Evolutionary conservation across 2,113 vertebrate species (phyloP).

Genomic region (Artemisiospiza belli): DNA sequence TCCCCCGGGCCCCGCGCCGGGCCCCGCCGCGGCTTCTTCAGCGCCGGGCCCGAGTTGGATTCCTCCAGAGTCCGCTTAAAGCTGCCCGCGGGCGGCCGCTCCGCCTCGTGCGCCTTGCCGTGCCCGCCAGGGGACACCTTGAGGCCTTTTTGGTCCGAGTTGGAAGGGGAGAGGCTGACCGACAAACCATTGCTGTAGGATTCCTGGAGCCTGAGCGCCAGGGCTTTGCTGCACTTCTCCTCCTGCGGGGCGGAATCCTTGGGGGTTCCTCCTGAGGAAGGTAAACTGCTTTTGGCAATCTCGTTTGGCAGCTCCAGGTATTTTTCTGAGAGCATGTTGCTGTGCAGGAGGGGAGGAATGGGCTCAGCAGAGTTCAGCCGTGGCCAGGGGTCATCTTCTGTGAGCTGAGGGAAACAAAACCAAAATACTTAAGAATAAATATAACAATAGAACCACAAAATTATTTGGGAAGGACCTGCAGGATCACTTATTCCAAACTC

Average conservation of each 20-base stretch:
- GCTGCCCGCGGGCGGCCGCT: conserved; percentile 68
- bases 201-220: conserved; percentile 73
- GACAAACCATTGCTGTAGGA: conserved; percentile 65
- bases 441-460: rapidly evolving
- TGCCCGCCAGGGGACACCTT: conserved; percentile 62
- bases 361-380: conserved; percentile 71
- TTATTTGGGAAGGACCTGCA: not conserved
- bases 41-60: conserved; percentile 73
- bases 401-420: conserved; percentile 53
- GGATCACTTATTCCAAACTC: not conserved
- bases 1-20: conserved; percentile 28
- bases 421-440: not conserved
- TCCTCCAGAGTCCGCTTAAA: conserved; percentile 83
- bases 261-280: not conserved
- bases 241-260: conserved; percentile 63
- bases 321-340: conserved; percentile 70
- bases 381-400: conserved; percentile 78
- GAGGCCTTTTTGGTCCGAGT: conserved; percentile 73
- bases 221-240: conserved; percentile 68
- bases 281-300: conserved; percentile 58
- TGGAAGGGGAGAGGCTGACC: conserved; percentile 67
- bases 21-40: conserved; percentile 76
- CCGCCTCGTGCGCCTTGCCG: conserved; percentile 73
- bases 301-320: conserved; percentile 67
- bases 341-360: conserved; percentile 72